Base-by-base conservation (phyloP, 2,113 vertebrate genomes). In the Ammodytes dubius region DNA sequence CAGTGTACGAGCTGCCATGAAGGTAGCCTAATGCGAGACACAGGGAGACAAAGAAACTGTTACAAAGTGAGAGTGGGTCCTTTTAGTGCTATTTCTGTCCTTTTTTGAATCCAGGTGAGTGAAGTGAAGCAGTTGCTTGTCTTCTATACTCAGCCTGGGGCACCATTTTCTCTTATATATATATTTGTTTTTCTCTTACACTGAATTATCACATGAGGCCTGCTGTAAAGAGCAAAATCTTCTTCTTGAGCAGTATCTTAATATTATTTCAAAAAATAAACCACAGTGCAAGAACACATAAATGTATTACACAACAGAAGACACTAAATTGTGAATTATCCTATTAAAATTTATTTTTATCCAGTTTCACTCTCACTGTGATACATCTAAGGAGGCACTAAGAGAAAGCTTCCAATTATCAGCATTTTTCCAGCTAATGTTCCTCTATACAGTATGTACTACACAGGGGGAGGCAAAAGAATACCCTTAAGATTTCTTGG, bases 1-100 rank as follows among this genome's bases (percentile, higher is more conserved):
- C 46, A 72, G 74, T 61, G 79, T 58, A 53, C 1, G 7, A 46
- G 58, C 75, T 84, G 80, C 81, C 69, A 78, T 65, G 81, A 83
- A 72, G 75, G 73, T 86, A 90, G 85, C 88, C 75, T 64, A 76
- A 85, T 70, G 54, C 65, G 35, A 68, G 80, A 88, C 69, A 87
- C 79, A 63, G 82, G 87, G 84, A 90, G 88, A 94, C 90, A 94
- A 94, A 91, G 89, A 75, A 89, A 91, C 84, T 74, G 85, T 90
- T 91, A 87, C 91, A 94, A 89, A 92, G 91, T 90, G 91, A 92
- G 88, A 91, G 89, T 82, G 90, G 87, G 79, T 84, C 93, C 93
- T 91, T 94, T 94, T 91, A 93, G 91, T 93, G 91, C 93, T 93
- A 93, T 95, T 95, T 94, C 88, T 89, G 87, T 92, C 90, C 91